Conservation (phyloP, 1,140 invertebrate genomes). For the Centruroides sculpturatus region DNA sequence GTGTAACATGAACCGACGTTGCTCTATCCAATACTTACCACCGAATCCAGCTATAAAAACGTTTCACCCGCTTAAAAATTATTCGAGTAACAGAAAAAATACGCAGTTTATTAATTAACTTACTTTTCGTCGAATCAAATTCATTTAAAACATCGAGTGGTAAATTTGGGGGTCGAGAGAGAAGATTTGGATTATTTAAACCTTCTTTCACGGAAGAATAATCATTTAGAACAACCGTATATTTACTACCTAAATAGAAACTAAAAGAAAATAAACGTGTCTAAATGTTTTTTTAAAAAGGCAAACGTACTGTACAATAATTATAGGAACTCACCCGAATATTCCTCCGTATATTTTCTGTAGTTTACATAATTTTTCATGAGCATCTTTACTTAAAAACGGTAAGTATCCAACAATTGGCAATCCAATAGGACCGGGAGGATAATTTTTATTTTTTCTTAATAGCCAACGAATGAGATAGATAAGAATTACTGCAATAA, state of each 20-base stretch:
- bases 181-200: conserved; percentile 4
- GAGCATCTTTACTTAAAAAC: conserved; percentile 7
- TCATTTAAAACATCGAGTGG: too few relatives aligned
- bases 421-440: not conserved
- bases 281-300: too few relatives aligned
- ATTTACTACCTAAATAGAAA: conserved; percentile 18
- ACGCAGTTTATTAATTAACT: too few relatives aligned
- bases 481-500: too few relatives aligned
- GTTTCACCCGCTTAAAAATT: too few relatives aligned
- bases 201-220: not conserved
- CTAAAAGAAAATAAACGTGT: too few relatives aligned
- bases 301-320: too few relatives aligned
- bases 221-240: not conserved
- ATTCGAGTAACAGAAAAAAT: too few relatives aligned
- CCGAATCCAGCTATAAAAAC: conserved; percentile 8
- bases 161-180: too few relatives aligned
- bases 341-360: conserved; percentile 9
- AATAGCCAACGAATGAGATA: too few relatives aligned
- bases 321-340: not conserved
- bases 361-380: conserved; percentile 1
- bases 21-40: conserved; percentile 53
- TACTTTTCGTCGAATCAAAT: too few relatives aligned
- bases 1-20: conserved; percentile 52
- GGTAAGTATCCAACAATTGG: not conserved
- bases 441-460: not conserved